Evolutionary conservation across 2,797 vertebrate genomes (phyloP), one percentile per base, ranked within the genome.

Genomic region (Pangasius djambal): DNA sequence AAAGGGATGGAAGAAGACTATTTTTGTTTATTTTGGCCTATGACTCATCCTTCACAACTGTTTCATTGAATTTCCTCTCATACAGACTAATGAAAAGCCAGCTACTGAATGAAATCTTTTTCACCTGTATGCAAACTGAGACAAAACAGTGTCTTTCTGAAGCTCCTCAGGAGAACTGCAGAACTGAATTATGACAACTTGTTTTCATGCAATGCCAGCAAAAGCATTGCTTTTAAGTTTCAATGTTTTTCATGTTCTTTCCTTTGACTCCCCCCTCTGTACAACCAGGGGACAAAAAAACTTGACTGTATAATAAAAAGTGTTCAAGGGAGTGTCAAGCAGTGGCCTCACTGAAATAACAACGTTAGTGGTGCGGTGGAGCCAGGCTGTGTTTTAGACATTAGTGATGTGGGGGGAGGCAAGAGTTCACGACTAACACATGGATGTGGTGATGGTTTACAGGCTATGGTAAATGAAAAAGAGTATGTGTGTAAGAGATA

Each of bases 311-410:
- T 88, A 87, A 89, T 88, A 89, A 86, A 88, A 84, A 88, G 57
- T 87, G 50, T 88, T 86, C 61, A 6, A 31, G 92, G 92, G 93
- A 94, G 82, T 74, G 70, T 55, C 57, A 85, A 91, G 89, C 69
- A 92, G 85, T 63, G 57, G 86, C 57, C 88, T 85, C 86, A 65
- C 86, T 85, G 90, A 92, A 94, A 92, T 89, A 93, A 87, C 44
- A 57, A n/a, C 28, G 5, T 48, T 85, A 57, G 67, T 77, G 40
- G 22, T 86, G 69, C 6, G 12, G 83, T 84, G 55, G 88, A 88
- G 84, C 22, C 48, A 89, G 70, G 87, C 87, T 93, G 90, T 94
- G 92, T 93, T 95, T 94, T 93, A 92, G 89, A 90, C 92, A 95
- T 95, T 92, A 94, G 92, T 59, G 88, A 87, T 83, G 61, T 82